Base-by-base conservation (phyloP, 2,113 vertebrate genomes). In the Pangasianodon gigas region DNA sequence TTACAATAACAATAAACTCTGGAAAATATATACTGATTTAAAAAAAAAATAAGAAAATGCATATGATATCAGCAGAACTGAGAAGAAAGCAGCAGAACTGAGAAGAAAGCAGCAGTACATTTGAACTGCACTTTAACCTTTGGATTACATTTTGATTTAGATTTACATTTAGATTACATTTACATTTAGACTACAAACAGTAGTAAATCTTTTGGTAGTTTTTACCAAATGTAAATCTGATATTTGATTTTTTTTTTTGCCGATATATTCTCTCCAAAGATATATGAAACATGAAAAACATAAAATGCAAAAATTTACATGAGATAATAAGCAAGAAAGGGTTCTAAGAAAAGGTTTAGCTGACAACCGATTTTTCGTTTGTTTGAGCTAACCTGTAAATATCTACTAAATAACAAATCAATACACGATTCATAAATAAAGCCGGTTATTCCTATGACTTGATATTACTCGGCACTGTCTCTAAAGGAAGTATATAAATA, bases 1-100 rank as follows among this genome's bases (percentile, higher is more conserved):
- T 95, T 95, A 89, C 41, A 85, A 92, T 92, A 86, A 91, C 94
- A 95, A 93, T 94, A 88, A 94, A 92, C 90, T 93, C 65, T 90
- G 48, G 74, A 88, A 92, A 71, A 88, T 16, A 86, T 75, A 91
- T 71, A 88, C 58, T 84, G 48, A 75, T 29, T 88, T 44, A 84
- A 48, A 85, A 32, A 62, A 80, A 86, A 67, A 46, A 77, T 4
- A 46, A 26, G 41, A n/a, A 51, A 54, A 52, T 32, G n/a, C 29
- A 54, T 82, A 54, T 54, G 51, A 82, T n/a, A 6, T 90, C 83
- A 89, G 51, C 91, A 84, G 52, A 58, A 84, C 41, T 3, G 29
- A 19, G n/a, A 56, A 19, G n/a, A 82, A 82, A 82, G 52, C n/a
- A 18, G 16, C 29, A 56, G 29, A 51, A n/a, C 41, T 3, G 29